Evolutionary conservation across 1,140 invertebrate genomes (phyloP).

Genomic region (Drosophila kepulauana): DNA sequence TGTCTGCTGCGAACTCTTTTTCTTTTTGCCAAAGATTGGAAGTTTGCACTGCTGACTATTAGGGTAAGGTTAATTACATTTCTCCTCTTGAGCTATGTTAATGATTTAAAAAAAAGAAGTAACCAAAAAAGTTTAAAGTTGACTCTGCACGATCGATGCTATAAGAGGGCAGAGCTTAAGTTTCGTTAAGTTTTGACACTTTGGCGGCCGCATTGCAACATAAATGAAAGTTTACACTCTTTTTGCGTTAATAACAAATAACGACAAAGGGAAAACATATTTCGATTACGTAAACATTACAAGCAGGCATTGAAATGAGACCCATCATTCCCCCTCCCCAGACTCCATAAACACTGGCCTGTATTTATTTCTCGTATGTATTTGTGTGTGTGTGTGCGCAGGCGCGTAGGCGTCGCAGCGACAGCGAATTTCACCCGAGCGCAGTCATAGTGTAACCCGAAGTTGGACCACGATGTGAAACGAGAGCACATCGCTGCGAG

Average conservation of each 20-base stretch:
- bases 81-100: conserved; percentile 12
- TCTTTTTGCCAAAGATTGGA: conserved; percentile 37
- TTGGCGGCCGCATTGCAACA: conserved; percentile 60
- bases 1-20: conserved; percentile 39
- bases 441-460: conserved; percentile 22
- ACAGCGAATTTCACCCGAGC: conserved; percentile 57
- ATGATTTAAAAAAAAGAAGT: conserved; percentile 1
- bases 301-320: conserved; percentile 44
- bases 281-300: conserved; percentile 63
- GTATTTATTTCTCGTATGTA: conserved; percentile 48
- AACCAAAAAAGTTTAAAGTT: neutral
- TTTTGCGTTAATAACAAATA: conserved; percentile 54
- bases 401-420: conserved; percentile 35
- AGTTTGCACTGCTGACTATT: conserved; percentile 32
- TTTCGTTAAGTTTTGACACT: conserved; percentile 45
- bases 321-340: neutral
- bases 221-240: conserved; percentile 73
- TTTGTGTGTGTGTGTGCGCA: conserved; percentile 36
- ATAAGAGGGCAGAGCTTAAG: conserved; percentile 8
- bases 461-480: conserved; percentile 39
- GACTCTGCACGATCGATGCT: neutral
- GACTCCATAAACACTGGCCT: conserved; percentile 16
- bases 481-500: conserved; percentile 67
- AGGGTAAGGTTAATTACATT: conserved; percentile 24
- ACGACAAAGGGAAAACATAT: conserved; percentile 73